These are phyloP conservation scores for Ferdinandea cuprea DNA, from an alignment of 2,888 invertebrate species.

Conservation along the genomic window DNA sequence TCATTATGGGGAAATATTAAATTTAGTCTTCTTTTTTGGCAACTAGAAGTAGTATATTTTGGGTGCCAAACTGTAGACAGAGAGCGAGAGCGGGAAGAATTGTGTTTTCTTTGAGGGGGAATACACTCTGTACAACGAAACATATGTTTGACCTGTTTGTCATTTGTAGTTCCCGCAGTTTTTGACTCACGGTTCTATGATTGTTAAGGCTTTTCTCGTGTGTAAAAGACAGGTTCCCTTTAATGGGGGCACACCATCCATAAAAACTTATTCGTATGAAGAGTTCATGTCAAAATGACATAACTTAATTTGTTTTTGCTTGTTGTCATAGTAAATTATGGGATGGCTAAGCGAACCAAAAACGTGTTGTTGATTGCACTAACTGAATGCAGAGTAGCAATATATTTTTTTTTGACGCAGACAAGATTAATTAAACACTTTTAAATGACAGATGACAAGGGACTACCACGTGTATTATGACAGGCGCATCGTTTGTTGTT, in stretches of 20 bases:
- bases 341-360: not conserved
- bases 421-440: no score
- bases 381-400: no score
- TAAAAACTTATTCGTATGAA: slow-evolving; percentile 1
- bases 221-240: slow-evolving; percentile 61
- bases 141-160: slow-evolving; percentile 48
- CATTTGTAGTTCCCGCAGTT: slow-evolving; percentile 10
- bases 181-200: not conserved
- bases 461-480: no score
- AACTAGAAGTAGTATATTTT: slow-evolving; percentile 14
- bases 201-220: slow-evolving; percentile 17
- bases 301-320: slow-evolving; percentile 8
- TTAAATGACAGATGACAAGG: no score
- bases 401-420: not conserved
- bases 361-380: not conserved
- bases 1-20: slow-evolving; percentile 45
- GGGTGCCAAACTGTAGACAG: slow-evolving; percentile 6
- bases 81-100: not conserved
- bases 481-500: no score
- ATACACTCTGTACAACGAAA: slow-evolving; percentile 39
- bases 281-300: slow-evolving; percentile 25
- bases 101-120: slow-evolving; percentile 17
- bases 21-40: slow-evolving; percentile 56
- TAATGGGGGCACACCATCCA: slow-evolving; percentile 19
- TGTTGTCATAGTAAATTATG: not conserved